These are phyloP conservation scores for Brachyistius frenatus DNA, from an alignment of 2,113 vertebrate genomes.

Conservation along the genomic window DNA sequence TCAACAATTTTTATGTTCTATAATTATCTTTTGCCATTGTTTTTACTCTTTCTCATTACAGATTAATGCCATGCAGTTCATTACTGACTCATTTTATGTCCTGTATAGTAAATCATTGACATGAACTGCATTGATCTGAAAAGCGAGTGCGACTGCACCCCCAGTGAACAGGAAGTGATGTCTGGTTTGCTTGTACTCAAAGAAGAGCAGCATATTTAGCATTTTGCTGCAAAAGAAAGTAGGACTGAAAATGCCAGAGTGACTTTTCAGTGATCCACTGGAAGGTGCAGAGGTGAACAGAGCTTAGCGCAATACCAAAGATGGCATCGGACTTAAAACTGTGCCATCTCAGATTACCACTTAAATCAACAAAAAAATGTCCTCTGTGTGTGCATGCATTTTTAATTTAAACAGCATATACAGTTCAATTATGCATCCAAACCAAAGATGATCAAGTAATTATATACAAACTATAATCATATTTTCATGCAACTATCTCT, in stretches of 20 bases:
- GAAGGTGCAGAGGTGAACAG: too few relatives aligned
- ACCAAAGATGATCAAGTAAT: not conserved
- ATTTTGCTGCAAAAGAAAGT: too few relatives aligned
- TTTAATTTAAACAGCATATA: not conserved
- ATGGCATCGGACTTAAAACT: slow-evolving; percentile 2
- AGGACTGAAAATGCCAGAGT: too few relatives aligned
- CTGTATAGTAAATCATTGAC: not conserved
- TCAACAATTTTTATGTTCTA: not conserved
- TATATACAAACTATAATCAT: not conserved
- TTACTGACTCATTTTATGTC: too few relatives aligned
- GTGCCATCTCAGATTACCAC: slow-evolving; percentile 10
- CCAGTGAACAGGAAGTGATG: not conserved
- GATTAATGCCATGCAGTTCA: too few relatives aligned
- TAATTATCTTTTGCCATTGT: not conserved
- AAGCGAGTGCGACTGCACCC: not conserved
- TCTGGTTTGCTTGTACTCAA: too few relatives aligned
- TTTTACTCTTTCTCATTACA: too few relatives aligned
- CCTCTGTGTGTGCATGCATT: not conserved
- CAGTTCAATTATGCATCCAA: not conserved
- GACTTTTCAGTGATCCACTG: too few relatives aligned
- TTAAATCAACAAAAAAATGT: slow-evolving; percentile 12
- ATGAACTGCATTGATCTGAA: not conserved
- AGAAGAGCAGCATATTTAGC: too few relatives aligned
- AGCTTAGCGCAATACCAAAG: too few relatives aligned
- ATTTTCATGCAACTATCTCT: slow-evolving; percentile 1